Evolutionary conservation across 2,113 vertebrate species (phyloP).

Genomic region (Eretmochelys imbricata): DNA sequence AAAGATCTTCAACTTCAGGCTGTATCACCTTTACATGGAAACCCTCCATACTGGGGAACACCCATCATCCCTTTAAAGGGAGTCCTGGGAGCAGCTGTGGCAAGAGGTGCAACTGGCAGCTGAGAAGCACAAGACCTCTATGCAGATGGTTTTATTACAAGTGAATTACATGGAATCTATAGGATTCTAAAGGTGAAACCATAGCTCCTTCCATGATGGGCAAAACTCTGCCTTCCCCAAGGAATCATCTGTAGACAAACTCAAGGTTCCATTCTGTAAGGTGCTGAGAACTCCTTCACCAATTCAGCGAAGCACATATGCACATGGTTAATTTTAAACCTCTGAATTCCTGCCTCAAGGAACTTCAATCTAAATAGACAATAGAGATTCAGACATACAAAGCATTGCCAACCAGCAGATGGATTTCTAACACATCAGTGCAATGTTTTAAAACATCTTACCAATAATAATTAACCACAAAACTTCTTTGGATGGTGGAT

Average conservation of each 20-base stretch:
- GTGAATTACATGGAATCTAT: too few species aligned
- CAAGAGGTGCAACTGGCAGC: not conserved
- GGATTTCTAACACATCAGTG: not conserved
- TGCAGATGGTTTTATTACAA: too few species aligned
- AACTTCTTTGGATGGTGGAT: not conserved
- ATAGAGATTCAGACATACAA: not conserved
- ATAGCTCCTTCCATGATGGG: not conserved
- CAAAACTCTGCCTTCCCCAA: too few species aligned
- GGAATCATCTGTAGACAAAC: too few species aligned
- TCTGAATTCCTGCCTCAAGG: not conserved
- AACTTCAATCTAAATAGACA: not conserved
- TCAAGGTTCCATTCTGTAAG: not conserved
- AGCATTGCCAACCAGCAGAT: not conserved
- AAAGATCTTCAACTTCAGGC: not conserved
- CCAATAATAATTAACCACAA: not conserved
- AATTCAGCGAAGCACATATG: rapidly evolving
- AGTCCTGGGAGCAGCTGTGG: not conserved
- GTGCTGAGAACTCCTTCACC: not conserved
- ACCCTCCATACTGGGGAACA: not conserved
- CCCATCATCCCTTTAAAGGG: too few species aligned
- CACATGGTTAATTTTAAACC: not conserved
- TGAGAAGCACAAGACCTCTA: not conserved
- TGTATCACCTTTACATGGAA: not conserved
- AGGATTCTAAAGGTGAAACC: too few species aligned
- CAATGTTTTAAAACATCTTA: too few species aligned